Percentiles rank a stretch among this genome's conserved stretches.
Conservation (phyloP, 2,888 invertebrate species). For the Halictus quadricinctus region DNA sequence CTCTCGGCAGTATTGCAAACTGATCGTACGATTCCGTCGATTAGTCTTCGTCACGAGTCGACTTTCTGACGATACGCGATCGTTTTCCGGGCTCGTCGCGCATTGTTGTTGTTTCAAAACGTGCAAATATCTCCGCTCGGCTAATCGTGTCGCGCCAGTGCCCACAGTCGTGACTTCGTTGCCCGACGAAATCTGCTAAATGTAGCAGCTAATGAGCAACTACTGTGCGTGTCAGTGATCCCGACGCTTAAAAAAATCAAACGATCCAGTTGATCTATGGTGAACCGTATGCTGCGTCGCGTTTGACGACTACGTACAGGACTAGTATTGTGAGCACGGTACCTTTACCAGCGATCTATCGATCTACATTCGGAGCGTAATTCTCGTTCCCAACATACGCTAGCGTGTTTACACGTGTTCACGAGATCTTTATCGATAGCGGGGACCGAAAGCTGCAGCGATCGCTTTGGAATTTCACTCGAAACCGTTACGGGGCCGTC, state of each 20-base stretch:
- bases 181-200: conserved; percentile 11
- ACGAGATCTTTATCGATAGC: neutral
- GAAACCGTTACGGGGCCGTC: neutral
- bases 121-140: neutral
- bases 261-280: conserved; percentile 4
- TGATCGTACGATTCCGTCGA: conserved; percentile 69
- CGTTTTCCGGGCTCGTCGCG: neutral
- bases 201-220: neutral
- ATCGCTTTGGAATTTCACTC: neutral
- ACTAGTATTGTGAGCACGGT: neutral
- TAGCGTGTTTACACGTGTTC: conserved; percentile 47
- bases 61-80: conserved; percentile 33
- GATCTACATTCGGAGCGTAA: neutral
- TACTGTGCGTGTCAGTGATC: conserved; percentile 35
- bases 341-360: neutral
- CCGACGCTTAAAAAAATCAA: conserved; percentile 6
- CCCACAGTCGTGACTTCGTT: neutral
- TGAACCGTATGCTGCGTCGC: neutral
- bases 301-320: neutral
- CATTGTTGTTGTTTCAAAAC: conserved; percentile 39
- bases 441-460: neutral
- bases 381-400: conserved; percentile 50
- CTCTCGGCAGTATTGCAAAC: conserved; percentile 69
- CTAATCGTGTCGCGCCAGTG: neutral
- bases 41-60: conserved; percentile 49